Base-by-base conservation (phyloP, 2,797 vertebrate genomes). In the Oreonectes daqikongensis region DNA sequence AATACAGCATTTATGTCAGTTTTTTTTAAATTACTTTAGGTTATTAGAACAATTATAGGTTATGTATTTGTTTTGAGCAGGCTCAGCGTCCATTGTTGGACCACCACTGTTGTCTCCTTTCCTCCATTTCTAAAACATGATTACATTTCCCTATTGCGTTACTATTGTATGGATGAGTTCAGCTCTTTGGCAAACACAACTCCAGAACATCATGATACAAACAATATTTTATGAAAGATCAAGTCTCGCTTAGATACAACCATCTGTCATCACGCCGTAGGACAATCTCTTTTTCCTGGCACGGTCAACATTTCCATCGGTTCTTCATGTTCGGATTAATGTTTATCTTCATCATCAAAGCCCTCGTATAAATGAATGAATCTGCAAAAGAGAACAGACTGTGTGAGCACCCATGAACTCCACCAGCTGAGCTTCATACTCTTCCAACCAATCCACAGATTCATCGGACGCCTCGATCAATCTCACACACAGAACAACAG, bases 401-500 rank as follows among this genome's bases (percentile, higher is more conserved):
- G 61, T 24, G 52, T 69, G 57, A 38, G 67, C 17, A 7, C 66
- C 48, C 32, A 67, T 70, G 77, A 72, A 48, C 35, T 73, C 59
- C 67, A 68, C 61, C 75, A 83, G 79, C 75, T 83, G 79, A 79
- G 78, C 63, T 63, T 28, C n/a, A 2, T 60, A 59, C 70, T 69
- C 76, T 53, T 50, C 65, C 52, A 73, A 73, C 78, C 73, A 66
- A 70, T 72, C 69, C 50, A 53, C 40, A 53, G 61, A 78, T 44
- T 65, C 67, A 71, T 78, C 38, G 18, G 22, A 53, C 48, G 24
- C n/a, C 42, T 30, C 65, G 44, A 76, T 76, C 65, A 76, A 75
- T 69, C 74, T 69, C 65, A 24, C 22, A 69, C 65, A 1, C 65
- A 10, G 74, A 76, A 76, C 32, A 69, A 61, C 74, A 76, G 74